Evolutionary conservation across 2,888 invertebrate genomes (phyloP), one percentile per base, ranked within the genome.

Genomic region (Crioceris asparagi): DNA sequence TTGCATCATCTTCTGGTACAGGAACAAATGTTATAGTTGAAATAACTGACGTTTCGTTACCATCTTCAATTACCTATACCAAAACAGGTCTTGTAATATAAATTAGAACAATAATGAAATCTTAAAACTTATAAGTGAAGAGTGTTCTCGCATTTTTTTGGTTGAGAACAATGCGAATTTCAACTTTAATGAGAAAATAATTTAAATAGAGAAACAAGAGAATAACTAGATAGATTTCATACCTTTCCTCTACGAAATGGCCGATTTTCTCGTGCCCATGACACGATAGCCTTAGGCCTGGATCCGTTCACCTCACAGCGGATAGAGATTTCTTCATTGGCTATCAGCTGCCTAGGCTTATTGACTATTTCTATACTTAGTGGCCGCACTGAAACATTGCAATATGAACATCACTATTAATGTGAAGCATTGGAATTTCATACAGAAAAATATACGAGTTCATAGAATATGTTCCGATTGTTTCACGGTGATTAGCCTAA

Each of bases 301-400:
- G 91, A 91, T 29, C 91, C 91, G 50, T 77, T 74, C 32, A 85
- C 81, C 58, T 82, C 79, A 65, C 91, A 92, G 39, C 77, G 75
- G 51, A 91, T 70, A 53, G 77, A 79, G 59, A 86, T 83, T 55
- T 81, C 79, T 57, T 79, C 75, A 53, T 82, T 81, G 7, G 88
- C 84, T 40, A 84, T 79, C 66, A 91, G 70, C 52, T 80, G 74
- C 53, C 69, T 68, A 36, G 83, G 84, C 63, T 87, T 88, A 56
- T 77, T 75, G 49, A 79, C 67, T 53, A 91, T 82, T 57, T 76
- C 73, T 47, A 86, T 86, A 49, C 76, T 72, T 46, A 78, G 72
- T 21, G 91, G 91, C 56, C 79, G 79, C 60, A 91, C 90, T 90
- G 72, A 21, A 69, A 70, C 40, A 29, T 21, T 32, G 38, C 19